Percentiles rank a stretch among this genome's conserved stretches.
Conservation (phyloP, 2,797 vertebrate species). For the Melanotaenia nigrans region DNA sequence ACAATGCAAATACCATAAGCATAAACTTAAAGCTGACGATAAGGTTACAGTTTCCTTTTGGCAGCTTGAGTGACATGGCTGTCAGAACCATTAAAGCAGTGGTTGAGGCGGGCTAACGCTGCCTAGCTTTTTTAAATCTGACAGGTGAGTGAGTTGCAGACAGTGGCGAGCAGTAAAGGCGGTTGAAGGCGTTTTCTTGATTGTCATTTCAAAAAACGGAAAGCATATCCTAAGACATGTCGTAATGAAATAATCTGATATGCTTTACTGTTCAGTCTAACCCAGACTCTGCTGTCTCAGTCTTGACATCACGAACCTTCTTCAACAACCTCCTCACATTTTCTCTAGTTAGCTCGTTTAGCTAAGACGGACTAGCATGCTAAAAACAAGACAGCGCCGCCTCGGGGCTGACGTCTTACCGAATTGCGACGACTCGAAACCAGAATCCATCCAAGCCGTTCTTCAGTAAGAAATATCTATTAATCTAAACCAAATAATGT, state of each 20-base stretch:
- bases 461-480: constrained; percentile 37
- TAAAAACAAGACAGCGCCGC: constrained; percentile 76
- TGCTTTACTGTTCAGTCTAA: neutral
- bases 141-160: constrained; percentile 67
- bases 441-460: constrained; percentile 14
- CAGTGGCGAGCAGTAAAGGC: neutral
- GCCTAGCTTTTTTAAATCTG: constrained; percentile 63
- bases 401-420: constrained; percentile 61
- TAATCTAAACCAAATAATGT: neutral
- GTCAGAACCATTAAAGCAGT: neutral
- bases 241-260: no score
- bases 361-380: constrained; percentile 69
- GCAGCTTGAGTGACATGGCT: constrained; percentile 3
- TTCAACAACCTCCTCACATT: constrained; percentile 58
- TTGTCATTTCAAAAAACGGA: no score
- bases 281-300: constrained; percentile 22
- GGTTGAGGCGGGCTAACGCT: constrained; percentile 29
- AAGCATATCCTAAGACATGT: accelerated
- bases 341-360: constrained; percentile 50
- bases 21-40: neutral
- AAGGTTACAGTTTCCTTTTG: neutral
- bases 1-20: neutral
- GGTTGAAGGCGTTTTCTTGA: neutral
- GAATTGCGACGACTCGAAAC: constrained; percentile 10
- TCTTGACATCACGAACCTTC: constrained; percentile 25